Evolutionary conservation across 1,140 invertebrate species (phyloP), one percentile per base, ranked within the genome.

Genomic region (Drosophila pachea): DNA sequence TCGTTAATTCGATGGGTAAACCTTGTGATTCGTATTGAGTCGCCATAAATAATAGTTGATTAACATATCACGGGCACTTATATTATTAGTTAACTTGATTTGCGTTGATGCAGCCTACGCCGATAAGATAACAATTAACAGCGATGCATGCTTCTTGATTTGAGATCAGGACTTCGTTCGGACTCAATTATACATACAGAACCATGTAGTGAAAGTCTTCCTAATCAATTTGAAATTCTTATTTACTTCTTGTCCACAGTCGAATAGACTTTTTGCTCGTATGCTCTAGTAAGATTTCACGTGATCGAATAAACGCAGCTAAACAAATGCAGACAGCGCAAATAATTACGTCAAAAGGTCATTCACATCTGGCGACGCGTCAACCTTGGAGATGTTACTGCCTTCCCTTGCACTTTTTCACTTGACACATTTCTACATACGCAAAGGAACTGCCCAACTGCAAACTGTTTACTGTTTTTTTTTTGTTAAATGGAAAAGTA

Each of bases 21-120:
- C 43, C 55, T 67, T 62, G 68, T 82, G 66, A 82, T 68, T 73
- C 31, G 40, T 11, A 48, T 40, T 49, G 31, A 43, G 14, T 9
- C 16, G 43, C 48, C 32, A 74, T 82, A 67, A 79, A 69, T 55
- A 77, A 67, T 43, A 82, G 56, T 84, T 78, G 61, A 84, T 83
- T 76, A 73, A 69, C 58, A 70, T 67, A 73, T 78, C 73, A 67
- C 31, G 47, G 50, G 16, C 42, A 64, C 61, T 68, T 66, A 68
- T 50, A 64, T 55, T 62, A 53, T 75, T 75, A 75, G 78, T 78
- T 84, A 49, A 53, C 66, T 62, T 75, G 43, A 62, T 71, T 50
- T 69, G 35, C 6, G 22, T 22, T 22, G 22, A 22, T 22, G 22
- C 22, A 60, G 14, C 14, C n/a, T 31, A 48, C 3, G 22, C 16